Evolutionary conservation across 2,888 invertebrate genomes (phyloP).

Genomic region (Pelosia muscerda): DNA sequence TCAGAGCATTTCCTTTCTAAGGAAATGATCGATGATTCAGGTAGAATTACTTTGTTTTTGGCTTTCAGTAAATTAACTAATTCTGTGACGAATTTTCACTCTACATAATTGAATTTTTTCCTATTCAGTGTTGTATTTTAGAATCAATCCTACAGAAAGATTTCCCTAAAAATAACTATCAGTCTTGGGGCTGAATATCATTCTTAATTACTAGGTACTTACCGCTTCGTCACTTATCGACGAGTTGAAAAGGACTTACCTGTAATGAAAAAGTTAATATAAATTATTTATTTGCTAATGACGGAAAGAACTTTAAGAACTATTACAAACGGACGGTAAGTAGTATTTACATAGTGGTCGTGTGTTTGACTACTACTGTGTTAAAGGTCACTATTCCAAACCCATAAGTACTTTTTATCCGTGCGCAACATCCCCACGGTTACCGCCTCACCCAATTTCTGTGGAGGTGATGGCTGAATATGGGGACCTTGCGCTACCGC

Average conservation of each 20-base stretch:
- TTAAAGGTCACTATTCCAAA: neutral
- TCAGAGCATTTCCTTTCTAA: too few species aligned
- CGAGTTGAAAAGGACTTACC: conserved; percentile 36
- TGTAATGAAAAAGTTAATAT: conserved; percentile 35
- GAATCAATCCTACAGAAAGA: neutral
- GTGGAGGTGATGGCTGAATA: too few species aligned
- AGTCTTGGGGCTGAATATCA: neutral
- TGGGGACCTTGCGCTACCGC: too few species aligned
- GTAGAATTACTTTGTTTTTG: neutral
- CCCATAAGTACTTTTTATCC: too few species aligned
- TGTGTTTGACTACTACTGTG: conserved; percentile 3
- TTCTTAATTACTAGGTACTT: conserved; percentile 28
- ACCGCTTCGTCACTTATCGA: conserved; percentile 20
- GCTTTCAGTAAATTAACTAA: neutral
- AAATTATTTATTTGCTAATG: conserved; percentile 6
- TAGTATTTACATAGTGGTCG: too few species aligned
- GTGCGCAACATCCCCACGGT: too few species aligned
- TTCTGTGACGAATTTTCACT: neutral
- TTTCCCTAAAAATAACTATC: neutral
- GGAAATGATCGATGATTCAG: too few species aligned
- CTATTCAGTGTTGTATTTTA: neutral
- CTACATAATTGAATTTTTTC: neutral
- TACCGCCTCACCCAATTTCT: too few species aligned
- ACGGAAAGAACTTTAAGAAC: too few species aligned
- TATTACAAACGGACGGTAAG: too few species aligned